Conservation (phyloP, 1,140 invertebrate genomes). For the Coelopa frigida region DNA sequence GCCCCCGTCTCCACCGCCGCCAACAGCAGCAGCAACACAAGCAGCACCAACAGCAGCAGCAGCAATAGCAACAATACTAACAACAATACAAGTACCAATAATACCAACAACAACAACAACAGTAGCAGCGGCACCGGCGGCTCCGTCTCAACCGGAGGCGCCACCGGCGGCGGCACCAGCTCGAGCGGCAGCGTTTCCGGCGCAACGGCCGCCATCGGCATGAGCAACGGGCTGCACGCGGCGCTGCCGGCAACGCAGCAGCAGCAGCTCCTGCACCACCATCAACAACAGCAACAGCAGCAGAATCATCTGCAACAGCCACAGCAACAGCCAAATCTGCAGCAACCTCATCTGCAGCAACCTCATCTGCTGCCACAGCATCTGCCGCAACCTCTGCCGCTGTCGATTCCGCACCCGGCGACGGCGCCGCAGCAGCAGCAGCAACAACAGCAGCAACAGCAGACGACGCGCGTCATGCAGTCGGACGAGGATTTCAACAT, state of each 20-base stretch:
- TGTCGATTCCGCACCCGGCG: not conserved
- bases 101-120: slow-evolving; percentile 2
- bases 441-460: not conserved
- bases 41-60: slow-evolving; percentile 2
- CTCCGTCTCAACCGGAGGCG: too few relatives aligned
- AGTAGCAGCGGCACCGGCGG: too few relatives aligned
- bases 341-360: not conserved
- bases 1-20: not conserved
- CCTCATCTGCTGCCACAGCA: not conserved
- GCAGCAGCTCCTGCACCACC: too few relatives aligned
- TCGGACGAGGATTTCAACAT: slow-evolving; percentile 45
- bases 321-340: slow-evolving; percentile 7
- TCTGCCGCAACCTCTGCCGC: not conserved
- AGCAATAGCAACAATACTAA: slow-evolving; percentile 3
- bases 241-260: too few relatives aligned
- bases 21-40: not conserved
- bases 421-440: not conserved
- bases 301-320: slow-evolving; percentile 10
- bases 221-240: too few relatives aligned
- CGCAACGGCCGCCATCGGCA: too few relatives aligned
- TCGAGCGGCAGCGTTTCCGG: not conserved
- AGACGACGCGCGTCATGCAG: slow-evolving; percentile 36
- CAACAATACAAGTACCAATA: too few relatives aligned
- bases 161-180: not conserved
- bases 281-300: too few relatives aligned